Conservation (phyloP, 2,888 invertebrate genomes). For the Muscina levida region DNA sequence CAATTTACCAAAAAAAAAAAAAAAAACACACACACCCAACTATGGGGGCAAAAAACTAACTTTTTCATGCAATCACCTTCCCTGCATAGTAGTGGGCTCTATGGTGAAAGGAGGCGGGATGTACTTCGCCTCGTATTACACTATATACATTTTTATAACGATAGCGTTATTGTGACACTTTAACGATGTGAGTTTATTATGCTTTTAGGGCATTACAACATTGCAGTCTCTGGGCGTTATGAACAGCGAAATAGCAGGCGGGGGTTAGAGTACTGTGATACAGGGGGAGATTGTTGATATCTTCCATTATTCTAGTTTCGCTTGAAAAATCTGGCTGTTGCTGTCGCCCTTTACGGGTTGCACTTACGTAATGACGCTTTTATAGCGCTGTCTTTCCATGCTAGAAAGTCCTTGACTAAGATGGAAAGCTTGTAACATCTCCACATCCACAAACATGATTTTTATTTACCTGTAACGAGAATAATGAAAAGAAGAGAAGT, state of each 20-base stretch:
- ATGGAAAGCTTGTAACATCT: slow-evolving; percentile 45
- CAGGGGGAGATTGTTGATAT: neutral
- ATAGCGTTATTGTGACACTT: slow-evolving; percentile 61
- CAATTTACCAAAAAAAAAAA: slow-evolving; percentile 45
- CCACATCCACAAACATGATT: slow-evolving; percentile 4
- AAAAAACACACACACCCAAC: neutral
- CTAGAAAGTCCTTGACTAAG: slow-evolving; percentile 18
- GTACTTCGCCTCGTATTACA: slow-evolving; percentile 20
- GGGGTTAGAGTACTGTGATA: neutral
- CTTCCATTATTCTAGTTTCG: slow-evolving; percentile 12
- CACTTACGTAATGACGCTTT: slow-evolving; percentile 52
- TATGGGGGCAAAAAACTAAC: slow-evolving; percentile 42
- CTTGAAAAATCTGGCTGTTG: neutral
- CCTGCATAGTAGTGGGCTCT: neutral
- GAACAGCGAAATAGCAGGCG: neutral
- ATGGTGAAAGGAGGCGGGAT: slow-evolving; percentile 2
- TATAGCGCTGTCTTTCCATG: slow-evolving; percentile 41
- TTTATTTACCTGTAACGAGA: slow-evolving; percentile 59
- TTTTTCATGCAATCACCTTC: slow-evolving; percentile 38
- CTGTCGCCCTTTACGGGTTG: slow-evolving; percentile 25
- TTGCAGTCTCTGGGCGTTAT: neutral
- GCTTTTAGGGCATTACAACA: slow-evolving; percentile 57
- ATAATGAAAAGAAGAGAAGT: slow-evolving; percentile 31
- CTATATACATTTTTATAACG: slow-evolving; percentile 35
- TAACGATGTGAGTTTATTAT: slow-evolving; percentile 64